Base-by-base conservation (phyloP, 2,113 vertebrate species). In the Sprattus sprattus region DNA sequence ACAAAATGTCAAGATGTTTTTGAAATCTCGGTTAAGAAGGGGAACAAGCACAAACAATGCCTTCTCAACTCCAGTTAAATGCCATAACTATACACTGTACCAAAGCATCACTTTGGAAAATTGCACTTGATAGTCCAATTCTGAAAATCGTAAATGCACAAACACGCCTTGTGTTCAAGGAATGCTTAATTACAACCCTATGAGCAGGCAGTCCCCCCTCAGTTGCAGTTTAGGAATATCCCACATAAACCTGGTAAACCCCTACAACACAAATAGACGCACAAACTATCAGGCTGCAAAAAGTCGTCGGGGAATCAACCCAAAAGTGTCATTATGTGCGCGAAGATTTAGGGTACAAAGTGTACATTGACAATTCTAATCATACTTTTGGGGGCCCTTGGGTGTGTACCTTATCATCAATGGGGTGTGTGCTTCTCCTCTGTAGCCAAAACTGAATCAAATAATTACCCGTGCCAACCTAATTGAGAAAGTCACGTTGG, bases 61-160 rank as follows among this genome's bases (percentile, higher is more conserved):
- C 89, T 39, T 92, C 87, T 91, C 86, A 91, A 91, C 89, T 87
- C 85, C 90, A 91, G 94, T 93, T 90, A 89, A 93, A 90, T 90
- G 85, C 87, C 85, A 87, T 88, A 87, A 91, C 89, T 87, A 87
- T 83, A 89, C 89, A 83, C 86, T 47, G 28, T 84, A 81, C 47
- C 82, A 91, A 93, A 92, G 92, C 91, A 92, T 91, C 91, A 92
- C 89, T 96, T 95, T 93, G 84, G 91, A 93, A 94, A 95, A 95
- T 95, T 94, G 89, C 87, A 92, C 90, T 92, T 95, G 92, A 95
- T 95, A 88, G 86, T 92, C 89, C 93, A 93, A 93, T 94, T 95
- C 90, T 83, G 82, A 89, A 86, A 89, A 88, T 89, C 84, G 85
- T 87, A 90, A 88, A 80, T 86, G 87, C 91, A 92, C 89, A 92